Conservation (phyloP, 1,140 invertebrate species). For the Hydropsyche tenuis region DNA sequence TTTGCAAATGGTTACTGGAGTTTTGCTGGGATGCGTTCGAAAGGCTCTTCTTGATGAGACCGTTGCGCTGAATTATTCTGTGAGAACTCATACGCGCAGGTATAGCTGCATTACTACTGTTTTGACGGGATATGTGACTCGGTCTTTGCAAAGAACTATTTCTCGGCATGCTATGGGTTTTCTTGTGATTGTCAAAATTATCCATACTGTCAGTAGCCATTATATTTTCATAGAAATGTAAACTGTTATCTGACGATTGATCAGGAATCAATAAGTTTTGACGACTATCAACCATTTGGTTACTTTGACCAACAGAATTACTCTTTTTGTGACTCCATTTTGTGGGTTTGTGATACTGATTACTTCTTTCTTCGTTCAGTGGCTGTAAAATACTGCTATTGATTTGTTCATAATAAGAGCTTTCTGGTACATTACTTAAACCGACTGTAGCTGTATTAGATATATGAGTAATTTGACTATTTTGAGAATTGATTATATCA, state of each 20-base stretch:
- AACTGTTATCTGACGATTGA: conserved; percentile 51
- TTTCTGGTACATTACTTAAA: conserved; percentile 40
- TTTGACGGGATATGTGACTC: conserved; percentile 34
- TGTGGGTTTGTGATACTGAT: conserved; percentile 53
- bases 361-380: conserved; percentile 58
- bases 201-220: conserved; percentile 51
- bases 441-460: conserved; percentile 42
- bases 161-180: conserved; percentile 60
- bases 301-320: conserved; percentile 58
- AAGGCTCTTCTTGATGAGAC: conserved; percentile 45
- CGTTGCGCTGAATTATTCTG: conserved; percentile 30
- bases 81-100: conserved; percentile 21
- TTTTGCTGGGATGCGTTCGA: conserved; percentile 45
- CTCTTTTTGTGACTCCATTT: conserved; percentile 59
- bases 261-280: conserved; percentile 60
- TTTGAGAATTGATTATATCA: conserved; percentile 56
- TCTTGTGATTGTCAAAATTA: conserved; percentile 50
- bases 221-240: conserved; percentile 61
- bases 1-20: conserved; percentile 33
- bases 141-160: conserved; percentile 49
- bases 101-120: conserved; percentile 35
- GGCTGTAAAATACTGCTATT: conserved; percentile 25
- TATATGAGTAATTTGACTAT: conserved; percentile 42
- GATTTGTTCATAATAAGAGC: conserved; percentile 42
- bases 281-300: conserved; percentile 58